Evolutionary conservation across 1,140 invertebrate species (phyloP).

Genomic region (Micrasema longulum): DNA sequence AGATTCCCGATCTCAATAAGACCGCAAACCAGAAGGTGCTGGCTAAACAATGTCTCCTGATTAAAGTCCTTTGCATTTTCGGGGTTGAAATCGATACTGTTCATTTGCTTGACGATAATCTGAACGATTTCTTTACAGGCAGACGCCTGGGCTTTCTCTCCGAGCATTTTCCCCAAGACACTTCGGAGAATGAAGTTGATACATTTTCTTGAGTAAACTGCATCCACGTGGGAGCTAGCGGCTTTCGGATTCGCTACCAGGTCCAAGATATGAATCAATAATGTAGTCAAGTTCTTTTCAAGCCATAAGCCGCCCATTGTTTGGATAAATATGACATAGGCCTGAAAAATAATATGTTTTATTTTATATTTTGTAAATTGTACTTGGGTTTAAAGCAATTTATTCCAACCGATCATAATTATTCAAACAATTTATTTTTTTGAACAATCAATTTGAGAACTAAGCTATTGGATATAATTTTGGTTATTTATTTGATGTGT

Average conservation of each 20-base stretch:
- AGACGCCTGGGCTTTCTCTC: conserved; percentile 95
- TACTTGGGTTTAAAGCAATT: too few relatives aligned
- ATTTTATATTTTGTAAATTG: too few relatives aligned
- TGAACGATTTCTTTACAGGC: conserved; percentile 95
- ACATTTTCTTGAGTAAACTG: conserved; percentile 97
- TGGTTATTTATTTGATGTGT: too few relatives aligned
- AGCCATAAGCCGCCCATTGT: conserved; percentile 94
- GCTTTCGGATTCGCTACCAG: conserved; percentile 94
- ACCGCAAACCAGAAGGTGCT: conserved; percentile 94
- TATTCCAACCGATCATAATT: too few relatives aligned
- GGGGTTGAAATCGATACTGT: conserved; percentile 90
- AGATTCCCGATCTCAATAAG: conserved; percentile 91
- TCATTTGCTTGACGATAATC: conserved; percentile 94
- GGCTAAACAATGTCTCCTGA: conserved; percentile 90
- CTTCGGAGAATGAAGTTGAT: conserved; percentile 95
- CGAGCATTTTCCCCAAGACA: conserved; percentile 91
- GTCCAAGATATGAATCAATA: conserved; percentile 91
- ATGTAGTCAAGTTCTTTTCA: conserved; percentile 88
- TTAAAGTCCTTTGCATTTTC: conserved; percentile 92
- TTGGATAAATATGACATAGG: conserved; percentile 94
- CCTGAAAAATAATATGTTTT: conserved; percentile 71
- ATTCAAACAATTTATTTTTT: too few relatives aligned
- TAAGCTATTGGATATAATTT: too few relatives aligned
- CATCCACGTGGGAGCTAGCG: conserved; percentile 95
- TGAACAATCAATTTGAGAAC: too few relatives aligned